A percentile compares a stretch with the other conserved stretches of the same genome.
Evolutionary conservation across 2,113 vertebrate genomes (phyloP).

Genomic region (Megalops atlanticus): DNA sequence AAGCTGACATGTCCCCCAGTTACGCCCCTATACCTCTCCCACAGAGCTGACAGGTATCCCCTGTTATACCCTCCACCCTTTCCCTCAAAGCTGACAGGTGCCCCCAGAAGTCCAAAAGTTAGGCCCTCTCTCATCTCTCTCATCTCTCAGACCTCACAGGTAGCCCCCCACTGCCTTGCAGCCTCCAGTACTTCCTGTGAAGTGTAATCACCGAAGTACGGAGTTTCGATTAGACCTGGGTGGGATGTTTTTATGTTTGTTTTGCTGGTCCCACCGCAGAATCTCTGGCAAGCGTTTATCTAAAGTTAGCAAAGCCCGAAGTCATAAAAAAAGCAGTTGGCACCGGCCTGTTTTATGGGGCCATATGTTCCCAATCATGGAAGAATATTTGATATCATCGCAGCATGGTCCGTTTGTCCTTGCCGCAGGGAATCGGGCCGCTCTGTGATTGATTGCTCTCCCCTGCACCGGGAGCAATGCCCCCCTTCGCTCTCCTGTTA

Average conservation of each 20-base stretch:
- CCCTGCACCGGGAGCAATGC: neutral
- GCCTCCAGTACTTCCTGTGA: no score
- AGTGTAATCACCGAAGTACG: neutral
- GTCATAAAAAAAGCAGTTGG: neutral
- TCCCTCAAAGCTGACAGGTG: neutral
- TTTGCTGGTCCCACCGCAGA: neutral
- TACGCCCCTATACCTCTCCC: neutral
- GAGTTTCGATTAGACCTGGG: neutral
- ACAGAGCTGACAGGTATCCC: neutral
- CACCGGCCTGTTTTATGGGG: neutral
- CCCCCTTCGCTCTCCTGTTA: neutral
- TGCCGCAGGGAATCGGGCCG: neutral
- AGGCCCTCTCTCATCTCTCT: no score
- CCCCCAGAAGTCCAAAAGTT: no score
- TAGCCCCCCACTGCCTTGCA: no score
- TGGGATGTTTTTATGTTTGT: neutral
- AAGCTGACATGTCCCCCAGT: no score
- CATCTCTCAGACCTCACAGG: no score
- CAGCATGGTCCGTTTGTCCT: neutral
- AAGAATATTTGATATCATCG: neutral
- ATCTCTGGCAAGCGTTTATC: neutral
- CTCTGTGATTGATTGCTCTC: constrained; percentile 5
- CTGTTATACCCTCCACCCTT: neutral
- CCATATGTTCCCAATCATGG: neutral
- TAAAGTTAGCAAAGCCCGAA: neutral